Evolutionary conservation across 92 coral and sea anemone genomes (phyloP), one percentile per base, ranked within the genome.

Genomic region (Micromussa lordhowensis): DNA sequence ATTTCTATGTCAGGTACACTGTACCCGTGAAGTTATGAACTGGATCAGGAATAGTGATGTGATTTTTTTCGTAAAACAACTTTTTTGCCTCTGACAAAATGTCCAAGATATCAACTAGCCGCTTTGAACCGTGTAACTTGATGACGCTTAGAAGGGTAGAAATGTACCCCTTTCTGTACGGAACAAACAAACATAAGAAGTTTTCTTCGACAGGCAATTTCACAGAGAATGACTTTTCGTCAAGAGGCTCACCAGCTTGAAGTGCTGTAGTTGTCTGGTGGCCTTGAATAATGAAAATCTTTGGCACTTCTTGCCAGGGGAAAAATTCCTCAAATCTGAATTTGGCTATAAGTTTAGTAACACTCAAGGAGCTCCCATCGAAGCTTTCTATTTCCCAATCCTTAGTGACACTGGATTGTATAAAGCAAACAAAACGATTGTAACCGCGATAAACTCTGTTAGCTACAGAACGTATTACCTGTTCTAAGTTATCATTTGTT

Each of bases 101-200:
- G 19, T 11, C 14, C 74, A 69, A 29, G 74, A 69, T 14, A 69
- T 69, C 74, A 69, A n/a, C n/a, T n/a, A 17, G 74, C 48, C 8
- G 48, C 18, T 29, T 15, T 29, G 36, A 69, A 69, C 35, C 74
- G 10, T 15, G 38, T 15, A 15, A 69, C 74, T 69, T 29, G 15
- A 69, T 69, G 34, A 13, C 36, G 30, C 35, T 69, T 14, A 69
- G 38, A 29, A 69, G 36, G 1, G 74, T 69, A 19, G 74, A 69
- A 69, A 69, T 28, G 17, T 69, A 69, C 15, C 74, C 74, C 7
- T 69, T 69, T 21, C 74, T 29, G 74, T 69, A 30, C 34, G 74
- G 74, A 69, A 69, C 74, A 69, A 69, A 69, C 74, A 69, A 69
- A 31, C 38, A 69, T 31, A 69, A 61, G 68, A 22, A 21, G 68